Percentiles rank a stretch among this genome's conserved stretches.
These are phyloP conservation scores for Pteropus alecto DNA, from an alignment of 2,113 vertebrate genomes.

Conservation along the genomic window DNA sequence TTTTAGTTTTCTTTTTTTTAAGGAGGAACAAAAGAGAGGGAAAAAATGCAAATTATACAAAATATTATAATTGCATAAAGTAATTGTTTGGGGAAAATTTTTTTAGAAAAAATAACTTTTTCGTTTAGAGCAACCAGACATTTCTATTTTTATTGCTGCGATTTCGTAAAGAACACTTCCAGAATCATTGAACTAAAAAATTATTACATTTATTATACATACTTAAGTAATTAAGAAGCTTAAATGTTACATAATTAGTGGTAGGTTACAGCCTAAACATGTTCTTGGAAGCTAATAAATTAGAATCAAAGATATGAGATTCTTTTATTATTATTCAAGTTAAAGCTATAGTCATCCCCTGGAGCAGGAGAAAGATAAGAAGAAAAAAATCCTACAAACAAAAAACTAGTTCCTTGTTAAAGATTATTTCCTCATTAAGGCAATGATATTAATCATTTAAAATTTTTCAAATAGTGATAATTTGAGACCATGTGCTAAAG, in stretches of 20 bases:
- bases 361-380: constrained; percentile 81
- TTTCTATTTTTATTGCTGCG: constrained; percentile 62
- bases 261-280: constrained; percentile 74
- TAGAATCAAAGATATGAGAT: constrained; percentile 91
- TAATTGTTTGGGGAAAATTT: not conserved
- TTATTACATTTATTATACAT: constrained; percentile 80
- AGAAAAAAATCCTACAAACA: constrained; percentile 77
- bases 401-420: not conserved
- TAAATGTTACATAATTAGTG: constrained; percentile 79
- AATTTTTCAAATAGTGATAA: not conserved
- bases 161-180: constrained; percentile 74
- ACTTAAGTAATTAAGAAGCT: constrained; percentile 79
- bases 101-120: constrained; percentile 33
- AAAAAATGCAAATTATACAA: not conserved
- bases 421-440: not conserved
- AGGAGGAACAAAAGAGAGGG: not conserved
- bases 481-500: not conserved
- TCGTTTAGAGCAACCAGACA: constrained; percentile 28
- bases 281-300: constrained; percentile 85
- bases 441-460: not conserved
- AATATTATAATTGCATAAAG: not conserved
- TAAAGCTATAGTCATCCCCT: constrained; percentile 91
- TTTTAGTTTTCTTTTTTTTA: constrained; percentile 57
- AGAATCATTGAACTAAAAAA: constrained; percentile 76
- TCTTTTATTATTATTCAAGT: constrained; percentile 90